Evolutionary conservation across 2,797 vertebrate species (phyloP), one percentile per base, ranked within the genome.

Genomic region (Rachycentron canadum): DNA sequence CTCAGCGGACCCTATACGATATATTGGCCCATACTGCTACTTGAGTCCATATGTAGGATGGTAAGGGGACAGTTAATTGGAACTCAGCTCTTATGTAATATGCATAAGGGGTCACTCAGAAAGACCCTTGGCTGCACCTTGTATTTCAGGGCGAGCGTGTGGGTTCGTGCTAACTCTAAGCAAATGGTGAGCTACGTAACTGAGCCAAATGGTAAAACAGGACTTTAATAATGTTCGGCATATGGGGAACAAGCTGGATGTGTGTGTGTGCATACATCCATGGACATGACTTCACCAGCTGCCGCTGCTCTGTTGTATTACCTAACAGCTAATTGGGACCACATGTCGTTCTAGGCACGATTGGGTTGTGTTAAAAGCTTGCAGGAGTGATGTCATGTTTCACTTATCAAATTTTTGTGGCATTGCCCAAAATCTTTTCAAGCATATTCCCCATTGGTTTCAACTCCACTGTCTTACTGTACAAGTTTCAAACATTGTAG

Each of bases 251-350:
- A 67, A 19, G n/a, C 16, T 17, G 41, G n/a, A 66, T 69, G 65
- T 41, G 52, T 49, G 56, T 26, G 5, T 4, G 25, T 4, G 5
- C 4, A 21, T 16, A 11, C 25, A 47, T 73, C 26, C 25, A n/a
- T 74, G 59, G 5, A 65, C 73, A 91, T 91, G 81, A 92, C 89
- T 88, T 94, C 92, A 92, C 75, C 83, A 83, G 85, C 73, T 83
- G 88, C 66, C 72, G 83, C 69, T 71, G 69, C 71, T 83, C 57
- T 78, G 79, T 69, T 80, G 69, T 85, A 88, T 94, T 92, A 94
- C 91, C 90, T 88, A 94, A 94, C 88, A 71, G 78, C 90, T 94
- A 94, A 95, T 92, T 82, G 78, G 86, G 82, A 86, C 88, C 94
- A 95, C 85, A 92, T 92, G 92, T 86, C 53, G n/a, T 59, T 69